These are phyloP conservation scores for Drosophila macrospina DNA, from an alignment of 2,888 invertebrate genomes.

Conservation along the genomic window DNA sequence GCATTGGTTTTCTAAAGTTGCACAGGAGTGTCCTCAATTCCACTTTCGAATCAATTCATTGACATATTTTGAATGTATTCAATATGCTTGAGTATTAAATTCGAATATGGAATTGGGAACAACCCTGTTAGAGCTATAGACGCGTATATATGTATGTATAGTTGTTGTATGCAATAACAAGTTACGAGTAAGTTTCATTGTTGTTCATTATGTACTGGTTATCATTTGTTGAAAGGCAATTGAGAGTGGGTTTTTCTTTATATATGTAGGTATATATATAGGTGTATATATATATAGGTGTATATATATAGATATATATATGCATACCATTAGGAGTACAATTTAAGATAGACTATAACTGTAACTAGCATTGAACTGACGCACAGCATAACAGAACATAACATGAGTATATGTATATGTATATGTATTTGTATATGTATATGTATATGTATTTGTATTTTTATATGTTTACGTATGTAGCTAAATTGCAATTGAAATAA, in stretches of 20 bases:
- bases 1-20: constrained; percentile 24
- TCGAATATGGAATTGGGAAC: constrained; percentile 4
- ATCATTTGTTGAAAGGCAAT: constrained; percentile 72
- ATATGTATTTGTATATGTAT: constrained; percentile 27
- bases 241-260: constrained; percentile 59
- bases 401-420: constrained; percentile 38
- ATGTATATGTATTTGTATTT: constrained; percentile 12
- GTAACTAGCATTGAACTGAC: constrained; percentile 71
- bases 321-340: constrained; percentile 25
- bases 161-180: constrained; percentile 72
- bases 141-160: constrained; percentile 46
- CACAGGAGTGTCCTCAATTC: not conserved
- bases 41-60: not conserved
- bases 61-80: not conserved
- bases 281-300: not conserved
- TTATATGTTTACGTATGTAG: constrained; percentile 37
- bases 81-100: not conserved
- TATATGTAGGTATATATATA: constrained; percentile 35
- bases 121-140: constrained; percentile 40
- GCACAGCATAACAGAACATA: constrained; percentile 67
- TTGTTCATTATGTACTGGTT: constrained; percentile 49
- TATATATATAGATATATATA: constrained; percentile 35
- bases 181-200: constrained; percentile 61
- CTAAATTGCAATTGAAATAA: constrained; percentile 27
- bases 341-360: constrained; percentile 49